Evolutionary conservation across 2,888 invertebrate genomes (phyloP).

Genomic region (Leistus spinibarbis): DNA sequence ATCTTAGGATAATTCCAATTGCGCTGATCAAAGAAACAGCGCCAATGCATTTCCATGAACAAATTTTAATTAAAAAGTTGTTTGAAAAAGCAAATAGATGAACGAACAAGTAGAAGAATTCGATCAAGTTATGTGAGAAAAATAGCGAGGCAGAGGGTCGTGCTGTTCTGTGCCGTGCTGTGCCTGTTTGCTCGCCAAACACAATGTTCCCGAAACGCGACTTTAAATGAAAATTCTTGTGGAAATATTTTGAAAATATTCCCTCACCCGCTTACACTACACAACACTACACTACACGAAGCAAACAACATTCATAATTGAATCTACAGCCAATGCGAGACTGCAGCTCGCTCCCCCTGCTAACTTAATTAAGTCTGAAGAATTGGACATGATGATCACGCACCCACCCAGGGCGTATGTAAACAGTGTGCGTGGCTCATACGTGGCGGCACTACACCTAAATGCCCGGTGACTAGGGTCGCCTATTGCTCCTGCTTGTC

Average conservation of each 20-base stretch:
- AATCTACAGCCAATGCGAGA: not conserved
- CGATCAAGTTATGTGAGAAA: not conserved
- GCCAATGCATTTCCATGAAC: not conserved
- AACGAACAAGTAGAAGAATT: not conserved
- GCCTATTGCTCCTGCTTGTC: too few species aligned
- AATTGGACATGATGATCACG: slow-evolving; percentile 8
- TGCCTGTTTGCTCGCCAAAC: not conserved
- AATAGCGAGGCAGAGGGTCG: not conserved
- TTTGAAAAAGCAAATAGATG: not conserved
- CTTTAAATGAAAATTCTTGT: not conserved
- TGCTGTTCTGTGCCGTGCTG: too few species aligned
- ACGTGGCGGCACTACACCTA: too few species aligned
- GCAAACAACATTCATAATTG: not conserved
- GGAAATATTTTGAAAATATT: slow-evolving; percentile 7
- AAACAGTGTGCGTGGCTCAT: not conserved
- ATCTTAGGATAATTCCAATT: too few species aligned
- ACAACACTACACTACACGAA: not conserved
- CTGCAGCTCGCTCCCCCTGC: not conserved
- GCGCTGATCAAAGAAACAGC: too few species aligned
- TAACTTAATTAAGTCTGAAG: slow-evolving; percentile 4
- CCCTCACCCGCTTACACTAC: not conserved
- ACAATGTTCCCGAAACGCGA: not conserved
- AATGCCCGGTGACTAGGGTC: too few species aligned
- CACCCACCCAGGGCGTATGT: not conserved
- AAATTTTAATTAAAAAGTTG: not conserved